These are phyloP conservation scores for Kryptopterus vitreolus DNA, from an alignment of 2,797 vertebrate species.

Conservation along the genomic window DNA sequence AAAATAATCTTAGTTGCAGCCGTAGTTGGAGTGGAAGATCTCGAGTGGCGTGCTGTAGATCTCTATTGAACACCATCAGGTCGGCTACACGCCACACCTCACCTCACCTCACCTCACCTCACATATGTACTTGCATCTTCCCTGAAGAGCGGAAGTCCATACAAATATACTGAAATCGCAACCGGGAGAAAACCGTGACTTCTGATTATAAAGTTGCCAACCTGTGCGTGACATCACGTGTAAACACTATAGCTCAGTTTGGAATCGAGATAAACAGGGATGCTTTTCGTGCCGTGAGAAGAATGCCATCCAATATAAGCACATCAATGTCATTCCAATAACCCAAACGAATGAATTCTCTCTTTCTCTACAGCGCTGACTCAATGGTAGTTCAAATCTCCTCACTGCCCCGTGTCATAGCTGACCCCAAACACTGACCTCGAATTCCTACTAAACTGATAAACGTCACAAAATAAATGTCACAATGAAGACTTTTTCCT, in stretches of 20 bases:
- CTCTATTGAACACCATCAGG: no score
- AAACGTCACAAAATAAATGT: not conserved
- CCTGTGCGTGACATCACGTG: not conserved
- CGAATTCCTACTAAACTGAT: not conserved
- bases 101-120: no score
- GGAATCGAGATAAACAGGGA: not conserved
- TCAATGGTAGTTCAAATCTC: not conserved
- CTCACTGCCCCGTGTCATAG: rapidly evolving
- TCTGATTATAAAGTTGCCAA: not conserved
- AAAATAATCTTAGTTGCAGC: no score
- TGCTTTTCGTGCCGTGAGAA: not conserved
- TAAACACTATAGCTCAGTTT: not conserved
- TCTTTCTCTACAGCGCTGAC: not conserved
- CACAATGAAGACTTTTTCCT: not conserved
- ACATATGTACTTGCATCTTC: no score
- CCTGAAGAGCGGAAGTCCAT: no score
- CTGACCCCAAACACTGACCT: not conserved
- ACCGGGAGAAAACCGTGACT: no score
- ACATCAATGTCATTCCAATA: no score
- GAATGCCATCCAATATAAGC: not conserved
- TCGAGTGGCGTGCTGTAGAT: no score
- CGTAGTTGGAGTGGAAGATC: no score
- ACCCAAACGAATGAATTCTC: not conserved
- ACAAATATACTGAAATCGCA: no score
- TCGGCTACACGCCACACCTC: no score